phyloP scores from a whole-genome alignment of 2,888 invertebrate genomes.

The Megastigmus dorsalis region DNA sequence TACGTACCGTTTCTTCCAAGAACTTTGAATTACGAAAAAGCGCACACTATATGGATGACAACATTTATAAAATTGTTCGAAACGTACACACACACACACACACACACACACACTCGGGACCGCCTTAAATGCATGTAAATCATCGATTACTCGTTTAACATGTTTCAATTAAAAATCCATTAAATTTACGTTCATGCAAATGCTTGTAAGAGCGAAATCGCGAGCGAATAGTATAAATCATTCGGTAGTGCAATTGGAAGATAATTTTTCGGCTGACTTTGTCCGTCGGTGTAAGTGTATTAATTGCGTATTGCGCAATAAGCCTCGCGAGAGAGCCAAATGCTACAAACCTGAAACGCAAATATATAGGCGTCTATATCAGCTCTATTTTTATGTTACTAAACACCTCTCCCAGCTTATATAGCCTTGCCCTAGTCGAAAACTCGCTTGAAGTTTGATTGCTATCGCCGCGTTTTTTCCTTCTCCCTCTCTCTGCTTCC shows the following conservation, averaged over 20 bases:
- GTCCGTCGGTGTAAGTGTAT: not conserved
- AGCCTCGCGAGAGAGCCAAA: not conserved
- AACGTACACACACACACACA: too few relatives aligned
- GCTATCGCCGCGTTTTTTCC: slow-evolving; percentile 18
- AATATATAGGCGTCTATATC: not conserved
- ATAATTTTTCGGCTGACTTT: not conserved
- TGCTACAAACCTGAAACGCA: slow-evolving; percentile 13
- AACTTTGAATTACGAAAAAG: too few relatives aligned
- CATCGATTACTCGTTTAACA: too few relatives aligned
- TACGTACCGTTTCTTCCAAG: too few relatives aligned
- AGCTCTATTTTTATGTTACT: not conserved
- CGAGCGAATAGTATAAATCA: too few relatives aligned
- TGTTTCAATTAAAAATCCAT: not conserved
- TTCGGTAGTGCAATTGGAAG: too few relatives aligned
- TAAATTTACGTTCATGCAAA: not conserved
- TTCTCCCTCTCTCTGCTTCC: not conserved
- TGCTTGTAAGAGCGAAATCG: not conserved
- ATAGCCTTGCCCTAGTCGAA: slow-evolving; percentile 39
- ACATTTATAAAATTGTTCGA: too few relatives aligned
- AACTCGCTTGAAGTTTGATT: slow-evolving; percentile 28
- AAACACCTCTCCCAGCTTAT: not conserved
- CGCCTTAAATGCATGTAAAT: too few relatives aligned
- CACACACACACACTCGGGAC: too few relatives aligned
- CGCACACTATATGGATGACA: too few relatives aligned
- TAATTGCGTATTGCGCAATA: slow-evolving; percentile 17